These are phyloP conservation scores for Periophthalmus modestus DNA, from an alignment of 2,113 vertebrate genomes.

Conservation along the genomic window DNA sequence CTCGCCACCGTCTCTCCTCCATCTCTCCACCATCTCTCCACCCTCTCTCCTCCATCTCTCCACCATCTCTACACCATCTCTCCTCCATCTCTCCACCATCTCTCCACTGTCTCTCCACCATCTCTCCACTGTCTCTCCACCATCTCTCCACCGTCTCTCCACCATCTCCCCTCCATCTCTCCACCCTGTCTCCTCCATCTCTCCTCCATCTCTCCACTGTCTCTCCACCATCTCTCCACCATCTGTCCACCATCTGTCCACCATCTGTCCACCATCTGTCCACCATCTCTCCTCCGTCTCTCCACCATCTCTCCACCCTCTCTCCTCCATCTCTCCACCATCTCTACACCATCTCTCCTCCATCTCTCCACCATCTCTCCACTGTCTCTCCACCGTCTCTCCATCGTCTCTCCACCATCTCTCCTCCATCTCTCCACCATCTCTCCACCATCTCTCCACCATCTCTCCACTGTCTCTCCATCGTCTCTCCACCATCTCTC, in stretches of 20 bases:
- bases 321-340: neutral
- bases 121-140: neutral
- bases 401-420: too few species aligned
- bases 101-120: neutral
- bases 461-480: neutral
- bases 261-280: too few species aligned
- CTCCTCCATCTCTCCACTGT: too few species aligned
- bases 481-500: neutral
- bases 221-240: neutral
- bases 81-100: neutral
- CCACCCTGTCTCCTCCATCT: too few species aligned
- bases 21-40: neutral
- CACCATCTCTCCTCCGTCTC: neutral
- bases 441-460: neutral
- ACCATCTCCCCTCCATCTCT: too few species aligned
- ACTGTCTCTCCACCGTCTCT: neutral
- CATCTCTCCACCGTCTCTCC: neutral
- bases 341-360: too few species aligned
- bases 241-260: too few species aligned
- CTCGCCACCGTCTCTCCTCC: too few species aligned
- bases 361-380: neutral
- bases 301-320: neutral
- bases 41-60: too few species aligned
- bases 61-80: neutral
- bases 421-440: neutral